These are phyloP conservation scores for Poecilia velifera DNA, from an alignment of 2,797 vertebrate species.

Conservation along the genomic window DNA sequence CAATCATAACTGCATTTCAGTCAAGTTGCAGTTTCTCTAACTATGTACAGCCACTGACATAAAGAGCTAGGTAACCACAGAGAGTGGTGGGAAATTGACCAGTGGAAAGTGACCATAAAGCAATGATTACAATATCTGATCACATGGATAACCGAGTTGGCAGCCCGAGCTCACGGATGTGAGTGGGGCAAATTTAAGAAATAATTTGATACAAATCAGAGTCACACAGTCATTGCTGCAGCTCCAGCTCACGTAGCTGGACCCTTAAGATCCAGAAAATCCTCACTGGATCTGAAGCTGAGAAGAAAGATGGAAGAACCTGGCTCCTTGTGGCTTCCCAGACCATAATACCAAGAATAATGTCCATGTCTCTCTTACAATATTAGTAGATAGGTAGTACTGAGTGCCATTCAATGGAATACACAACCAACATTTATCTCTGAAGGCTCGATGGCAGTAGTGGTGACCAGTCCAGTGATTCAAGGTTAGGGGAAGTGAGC, in stretches of 20 bases:
- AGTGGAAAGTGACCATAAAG: background rate
- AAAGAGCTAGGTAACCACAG: background rate
- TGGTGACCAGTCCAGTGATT: background rate
- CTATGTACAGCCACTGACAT: background rate
- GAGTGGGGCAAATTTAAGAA: background rate
- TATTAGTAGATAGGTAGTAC: background rate
- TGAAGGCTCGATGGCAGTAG: background rate
- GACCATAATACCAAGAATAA: background rate
- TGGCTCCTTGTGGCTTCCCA: background rate
- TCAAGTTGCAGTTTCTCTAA: background rate
- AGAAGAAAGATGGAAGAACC: background rate
- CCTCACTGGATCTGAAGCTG: background rate
- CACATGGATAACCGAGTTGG: background rate
- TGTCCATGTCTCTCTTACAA: background rate
- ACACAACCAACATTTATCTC: background rate
- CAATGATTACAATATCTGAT: background rate
- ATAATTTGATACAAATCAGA: conserved; percentile 3
- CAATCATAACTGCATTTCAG: background rate
- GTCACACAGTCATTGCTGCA: background rate
- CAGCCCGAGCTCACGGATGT: background rate
- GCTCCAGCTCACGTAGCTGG: background rate
- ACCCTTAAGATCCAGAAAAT: background rate
- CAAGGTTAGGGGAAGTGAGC: background rate
- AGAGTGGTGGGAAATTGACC: background rate
- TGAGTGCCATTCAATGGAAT: background rate